A percentile compares a stretch with the other conserved stretches of the same genome.
Evolutionary conservation across 2,797 vertebrate species (phyloP).

Genomic region (Thamnophis elegans): DNA sequence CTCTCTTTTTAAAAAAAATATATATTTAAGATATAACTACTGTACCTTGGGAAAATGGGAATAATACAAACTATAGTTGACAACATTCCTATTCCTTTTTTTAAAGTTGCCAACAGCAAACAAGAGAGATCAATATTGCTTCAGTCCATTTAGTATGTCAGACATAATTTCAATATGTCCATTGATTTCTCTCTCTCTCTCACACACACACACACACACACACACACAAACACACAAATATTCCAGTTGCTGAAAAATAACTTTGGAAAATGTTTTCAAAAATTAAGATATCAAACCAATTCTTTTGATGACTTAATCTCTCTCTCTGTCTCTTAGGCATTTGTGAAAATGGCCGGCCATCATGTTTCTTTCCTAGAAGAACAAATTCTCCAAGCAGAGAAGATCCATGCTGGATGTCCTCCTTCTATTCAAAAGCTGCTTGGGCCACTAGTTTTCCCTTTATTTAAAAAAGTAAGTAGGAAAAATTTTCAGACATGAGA

Average conservation of each 20-base stretch:
- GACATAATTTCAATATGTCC: neutral
- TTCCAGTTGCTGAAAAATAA: neutral
- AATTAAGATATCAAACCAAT: neutral
- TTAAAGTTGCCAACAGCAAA: neutral
- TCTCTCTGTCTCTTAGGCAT: conserved; percentile 50
- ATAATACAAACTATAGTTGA: neutral
- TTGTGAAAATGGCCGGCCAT: conserved; percentile 65
- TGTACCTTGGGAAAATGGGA: neutral
- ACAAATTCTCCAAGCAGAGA: conserved; percentile 59
- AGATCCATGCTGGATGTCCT: conserved; percentile 44
- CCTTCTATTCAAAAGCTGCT: conserved; percentile 48
- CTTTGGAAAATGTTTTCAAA: neutral
- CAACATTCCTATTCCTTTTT: neutral
- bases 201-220: too few relatives aligned
- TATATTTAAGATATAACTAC: neutral
- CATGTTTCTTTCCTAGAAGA: conserved; percentile 61
- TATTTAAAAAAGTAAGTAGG: conserved; percentile 62
- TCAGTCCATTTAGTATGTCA: neutral
- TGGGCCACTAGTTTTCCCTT: conserved; percentile 11
- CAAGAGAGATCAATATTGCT: neutral
- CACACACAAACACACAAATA: neutral
- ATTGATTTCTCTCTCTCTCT: too few relatives aligned
- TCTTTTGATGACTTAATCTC: neutral
- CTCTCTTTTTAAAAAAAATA: neutral
- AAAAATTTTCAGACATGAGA: neutral